Conservation (phyloP, 2,888 invertebrate species). For the Cheilosia urbana region DNA sequence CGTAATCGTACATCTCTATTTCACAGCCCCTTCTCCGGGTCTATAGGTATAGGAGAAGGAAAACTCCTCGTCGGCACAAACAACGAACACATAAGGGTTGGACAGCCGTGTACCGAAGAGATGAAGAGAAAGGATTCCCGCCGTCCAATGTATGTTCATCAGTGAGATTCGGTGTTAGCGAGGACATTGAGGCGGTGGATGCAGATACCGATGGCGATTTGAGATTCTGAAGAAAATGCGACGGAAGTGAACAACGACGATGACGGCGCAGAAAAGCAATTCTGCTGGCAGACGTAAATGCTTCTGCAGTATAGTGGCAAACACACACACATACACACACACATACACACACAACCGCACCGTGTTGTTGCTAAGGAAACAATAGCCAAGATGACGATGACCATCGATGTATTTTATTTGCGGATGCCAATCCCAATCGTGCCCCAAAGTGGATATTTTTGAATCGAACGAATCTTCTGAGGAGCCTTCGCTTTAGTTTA, state of each 20-base stretch:
- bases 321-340: neutral
- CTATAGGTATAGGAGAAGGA: constrained; percentile 40
- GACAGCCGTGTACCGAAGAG: neutral
- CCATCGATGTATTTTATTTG: constrained; percentile 61
- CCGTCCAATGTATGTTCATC: constrained; percentile 63
- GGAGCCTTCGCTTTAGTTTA: constrained; percentile 26
- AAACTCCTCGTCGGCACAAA: constrained; percentile 58
- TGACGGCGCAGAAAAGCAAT: constrained; percentile 58
- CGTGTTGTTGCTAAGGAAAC: constrained; percentile 37
- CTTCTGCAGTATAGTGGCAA: constrained; percentile 45
- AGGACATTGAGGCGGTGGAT: constrained; percentile 35
- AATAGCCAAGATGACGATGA: constrained; percentile 64
- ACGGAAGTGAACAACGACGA: constrained; percentile 66
- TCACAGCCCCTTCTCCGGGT: constrained; percentile 24
- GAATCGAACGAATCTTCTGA: constrained; percentile 27
- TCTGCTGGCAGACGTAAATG: constrained; percentile 55
- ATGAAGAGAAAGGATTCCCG: constrained; percentile 39
- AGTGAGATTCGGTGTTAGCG: constrained; percentile 36
- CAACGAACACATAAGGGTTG: constrained; percentile 28
- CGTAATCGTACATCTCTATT: constrained; percentile 67
- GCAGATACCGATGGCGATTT: constrained; percentile 60
- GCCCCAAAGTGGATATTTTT: constrained; percentile 17
- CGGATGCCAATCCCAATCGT: constrained; percentile 64
- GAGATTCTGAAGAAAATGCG: constrained; percentile 65
- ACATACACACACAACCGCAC: constrained; percentile 11